Percentiles rank a stretch among this genome's conserved stretches.
phyloP scores from a whole-genome alignment of 2,888 invertebrate genomes.

The Eurytoma adleriae region DNA sequence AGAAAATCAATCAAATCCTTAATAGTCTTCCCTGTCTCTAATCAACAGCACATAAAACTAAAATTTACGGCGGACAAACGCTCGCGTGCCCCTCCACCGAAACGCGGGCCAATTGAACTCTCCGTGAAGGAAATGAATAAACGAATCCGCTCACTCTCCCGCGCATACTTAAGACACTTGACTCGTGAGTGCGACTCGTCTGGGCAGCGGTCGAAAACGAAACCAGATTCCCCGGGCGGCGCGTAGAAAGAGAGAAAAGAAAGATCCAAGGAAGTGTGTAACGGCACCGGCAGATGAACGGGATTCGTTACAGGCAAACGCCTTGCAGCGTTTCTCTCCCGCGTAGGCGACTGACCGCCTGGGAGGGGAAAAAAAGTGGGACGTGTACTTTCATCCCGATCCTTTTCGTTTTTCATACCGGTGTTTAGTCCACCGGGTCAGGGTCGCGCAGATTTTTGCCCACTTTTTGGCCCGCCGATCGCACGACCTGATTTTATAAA shows the following conservation, averaged over 20 bases:
- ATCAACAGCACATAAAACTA: no score
- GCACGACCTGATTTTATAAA: no score
- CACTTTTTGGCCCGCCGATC: no score
- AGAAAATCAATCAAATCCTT: no score
- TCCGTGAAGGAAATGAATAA: no score
- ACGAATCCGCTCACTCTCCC: neutral
- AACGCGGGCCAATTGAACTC: neutral
- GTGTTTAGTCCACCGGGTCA: conserved; percentile 15
- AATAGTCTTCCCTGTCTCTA: no score
- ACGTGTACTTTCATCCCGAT: conserved; percentile 3
- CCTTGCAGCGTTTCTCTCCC: neutral
- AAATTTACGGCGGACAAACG: neutral
- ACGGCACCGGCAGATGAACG: conserved; percentile 57
- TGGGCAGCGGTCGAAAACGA: conserved; percentile 52
- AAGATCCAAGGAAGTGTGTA: conserved; percentile 55
- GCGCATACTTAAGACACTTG: neutral
- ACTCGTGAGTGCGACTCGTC: neutral
- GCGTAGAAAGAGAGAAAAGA: conserved; percentile 8
- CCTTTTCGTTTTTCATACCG: neutral
- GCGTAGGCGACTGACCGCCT: conserved; percentile 34
- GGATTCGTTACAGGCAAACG: conserved; percentile 35
- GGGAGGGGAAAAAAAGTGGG: conserved; percentile 31
- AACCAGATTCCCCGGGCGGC: conserved; percentile 44
- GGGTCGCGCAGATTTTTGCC: neutral
- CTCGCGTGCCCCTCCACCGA: neutral